These are phyloP conservation scores for Nymphalis polychloros DNA, from an alignment of 2,888 invertebrate species.

Conservation along the genomic window DNA sequence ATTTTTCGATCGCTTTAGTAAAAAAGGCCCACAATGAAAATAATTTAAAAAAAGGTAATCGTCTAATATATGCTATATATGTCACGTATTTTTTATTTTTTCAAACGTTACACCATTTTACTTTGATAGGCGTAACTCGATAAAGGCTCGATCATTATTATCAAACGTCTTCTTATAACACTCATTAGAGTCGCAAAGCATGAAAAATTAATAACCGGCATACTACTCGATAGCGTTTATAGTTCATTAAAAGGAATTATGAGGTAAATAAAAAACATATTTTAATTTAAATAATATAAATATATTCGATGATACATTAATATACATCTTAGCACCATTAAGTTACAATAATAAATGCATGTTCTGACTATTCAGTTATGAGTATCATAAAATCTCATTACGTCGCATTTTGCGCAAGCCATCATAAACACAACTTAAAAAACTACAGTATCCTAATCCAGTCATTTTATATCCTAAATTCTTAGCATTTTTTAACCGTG, in stretches of 20 bases:
- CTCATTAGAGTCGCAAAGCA: too few relatives aligned
- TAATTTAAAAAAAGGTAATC: too few relatives aligned
- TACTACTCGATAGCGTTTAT: too few relatives aligned
- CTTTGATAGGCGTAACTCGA: too few relatives aligned
- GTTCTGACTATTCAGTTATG: slow-evolving; percentile 68
- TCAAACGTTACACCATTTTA: too few relatives aligned
- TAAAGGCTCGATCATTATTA: too few relatives aligned
- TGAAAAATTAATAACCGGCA: too few relatives aligned
- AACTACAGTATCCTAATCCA: slow-evolving; percentile 4
- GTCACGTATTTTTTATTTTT: too few relatives aligned
- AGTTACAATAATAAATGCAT: slow-evolving; percentile 72
- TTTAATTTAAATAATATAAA: not conserved
- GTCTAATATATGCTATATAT: too few relatives aligned
- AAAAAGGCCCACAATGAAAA: too few relatives aligned
- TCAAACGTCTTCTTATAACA: too few relatives aligned
- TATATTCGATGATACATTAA: slow-evolving; percentile 16
- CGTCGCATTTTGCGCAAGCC: slow-evolving; percentile 2
- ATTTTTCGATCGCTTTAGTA: too few relatives aligned
- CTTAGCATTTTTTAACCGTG: not conserved
- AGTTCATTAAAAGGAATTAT: not conserved
- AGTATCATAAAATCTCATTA: slow-evolving; percentile 60
- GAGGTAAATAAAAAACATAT: not conserved
- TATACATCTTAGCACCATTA: slow-evolving; percentile 42
- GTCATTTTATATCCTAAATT: slow-evolving; percentile 16
- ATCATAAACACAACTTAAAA: slow-evolving; percentile 11